Evolutionary conservation across 1,140 invertebrate genomes (phyloP), one percentile per base, ranked within the genome.

Genomic region (Drosophila baimaii): DNA sequence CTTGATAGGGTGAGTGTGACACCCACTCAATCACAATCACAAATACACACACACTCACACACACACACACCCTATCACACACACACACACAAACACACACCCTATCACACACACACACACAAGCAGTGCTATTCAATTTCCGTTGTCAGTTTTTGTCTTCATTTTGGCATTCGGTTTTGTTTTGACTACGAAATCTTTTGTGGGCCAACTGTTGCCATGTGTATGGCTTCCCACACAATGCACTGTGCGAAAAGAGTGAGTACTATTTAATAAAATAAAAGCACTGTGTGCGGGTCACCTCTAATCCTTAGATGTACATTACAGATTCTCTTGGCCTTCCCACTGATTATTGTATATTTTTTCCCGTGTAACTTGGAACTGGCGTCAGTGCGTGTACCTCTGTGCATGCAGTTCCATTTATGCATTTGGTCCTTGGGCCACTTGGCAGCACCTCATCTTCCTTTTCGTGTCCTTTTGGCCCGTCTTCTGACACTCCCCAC

Each of bases 161-260:
- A 54, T 70, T 77, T 78, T 71, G 75, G 75, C 57, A 49, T 77
- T 77, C 39, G 56, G 52, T 59, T 68, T 68, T 61, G 46, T 61
- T 77, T 59, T 61, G 62, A 56, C 39, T 59, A 46, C 55, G 37
- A 75, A 55, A 43, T 65, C 73, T 66, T 77, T 69, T 69, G 64
- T 70, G 64, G 74, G 74, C 57, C 75, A 77, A 77, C 75, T 77
- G 75, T 77, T 77, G 75, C 74, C 75, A 77, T 69, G 41, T 68
- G 74, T 39, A 59, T 31, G 7, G 35, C 44, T 55, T 75, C 71
- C 63, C 71, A 77, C 49, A 59, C 55, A 41, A 19, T 9, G 6
- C 63, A 66, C 39, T 66, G 39, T 6, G 7, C 13, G 13, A 23
- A 43, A 54, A 21, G 9, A 3, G 1, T 2, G 5, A 2, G 5